Conservation (phyloP, 2,113 vertebrate genomes). For the Phrynosoma blainvillii region DNA sequence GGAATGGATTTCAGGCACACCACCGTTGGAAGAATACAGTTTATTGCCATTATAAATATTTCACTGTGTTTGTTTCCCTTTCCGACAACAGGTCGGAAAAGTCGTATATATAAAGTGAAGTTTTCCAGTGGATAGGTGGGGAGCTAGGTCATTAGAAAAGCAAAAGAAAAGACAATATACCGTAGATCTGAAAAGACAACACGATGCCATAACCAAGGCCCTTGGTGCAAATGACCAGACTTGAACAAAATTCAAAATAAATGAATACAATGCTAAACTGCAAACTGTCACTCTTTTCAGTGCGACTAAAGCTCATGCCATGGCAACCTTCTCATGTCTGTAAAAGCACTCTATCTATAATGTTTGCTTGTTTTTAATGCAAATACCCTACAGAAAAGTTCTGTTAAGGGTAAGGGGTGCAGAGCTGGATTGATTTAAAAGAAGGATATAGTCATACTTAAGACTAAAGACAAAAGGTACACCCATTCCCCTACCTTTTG, state of each 20-base stretch:
- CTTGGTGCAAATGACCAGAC: conserved; percentile 26
- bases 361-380: conserved; percentile 12
- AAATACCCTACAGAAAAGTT: conserved; percentile 40
- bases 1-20: neutral
- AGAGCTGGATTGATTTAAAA: conserved; percentile 43
- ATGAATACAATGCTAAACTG: conserved; percentile 55
- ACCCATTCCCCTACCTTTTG: neutral
- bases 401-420: conserved; percentile 47
- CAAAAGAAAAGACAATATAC: neutral
- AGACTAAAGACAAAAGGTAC: neutral
- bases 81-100: conserved; percentile 20
- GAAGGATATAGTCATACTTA: neutral
- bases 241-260: conserved; percentile 33
- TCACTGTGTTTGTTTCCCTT: conserved; percentile 8
- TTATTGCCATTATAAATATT: conserved; percentile 31
- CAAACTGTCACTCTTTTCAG: conserved; percentile 37
- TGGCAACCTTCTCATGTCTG: conserved; percentile 48
- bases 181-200: conserved; percentile 27
- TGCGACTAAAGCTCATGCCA: conserved; percentile 37
- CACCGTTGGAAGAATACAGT: neutral
- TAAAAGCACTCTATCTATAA: neutral
- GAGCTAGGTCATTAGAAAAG: neutral
- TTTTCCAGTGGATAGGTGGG: too few relatives aligned
- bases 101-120: too few relatives aligned
- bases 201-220: conserved; percentile 11